These are phyloP conservation scores for Mayetiola destructor DNA, from an alignment of 2,888 invertebrate species.

Conservation along the genomic window DNA sequence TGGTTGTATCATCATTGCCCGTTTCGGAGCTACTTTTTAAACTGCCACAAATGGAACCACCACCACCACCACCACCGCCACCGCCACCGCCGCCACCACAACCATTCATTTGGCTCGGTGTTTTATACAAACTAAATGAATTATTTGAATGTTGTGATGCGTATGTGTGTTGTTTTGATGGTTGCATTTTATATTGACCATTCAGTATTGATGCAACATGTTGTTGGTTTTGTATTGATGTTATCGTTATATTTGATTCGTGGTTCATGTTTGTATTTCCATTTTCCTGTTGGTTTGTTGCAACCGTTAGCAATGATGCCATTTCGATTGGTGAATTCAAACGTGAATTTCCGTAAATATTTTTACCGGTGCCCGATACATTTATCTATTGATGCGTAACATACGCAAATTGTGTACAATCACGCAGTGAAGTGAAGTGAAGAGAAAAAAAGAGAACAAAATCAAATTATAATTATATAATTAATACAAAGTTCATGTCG, in stretches of 20 bases:
- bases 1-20: neutral
- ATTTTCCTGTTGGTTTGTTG: neutral
- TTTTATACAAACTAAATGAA: conserved; percentile 9
- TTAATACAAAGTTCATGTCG: neutral
- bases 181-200: conserved; percentile 31
- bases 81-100: neutral
- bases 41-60: conserved; percentile 7
- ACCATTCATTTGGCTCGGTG: neutral
- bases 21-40: neutral
- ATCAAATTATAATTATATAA: neutral
- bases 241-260: conserved; percentile 1
- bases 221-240: conserved; percentile 22
- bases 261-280: conserved; percentile 22
- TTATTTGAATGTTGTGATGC: neutral
- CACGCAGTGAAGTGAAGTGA: neutral
- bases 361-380: conserved; percentile 58
- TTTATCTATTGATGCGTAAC: conserved; percentile 44
- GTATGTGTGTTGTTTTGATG: conserved; percentile 36
- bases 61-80: neutral
- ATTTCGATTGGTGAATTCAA: conserved; percentile 69
- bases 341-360: conserved; percentile 67
- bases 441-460: neutral
- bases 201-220: conserved; percentile 24
- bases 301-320: conserved; percentile 51
- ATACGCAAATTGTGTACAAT: too few species aligned